phyloP scores from a whole-genome alignment of 2,113 vertebrate genomes.

The Astatotilapia flaviijosephi region DNA sequence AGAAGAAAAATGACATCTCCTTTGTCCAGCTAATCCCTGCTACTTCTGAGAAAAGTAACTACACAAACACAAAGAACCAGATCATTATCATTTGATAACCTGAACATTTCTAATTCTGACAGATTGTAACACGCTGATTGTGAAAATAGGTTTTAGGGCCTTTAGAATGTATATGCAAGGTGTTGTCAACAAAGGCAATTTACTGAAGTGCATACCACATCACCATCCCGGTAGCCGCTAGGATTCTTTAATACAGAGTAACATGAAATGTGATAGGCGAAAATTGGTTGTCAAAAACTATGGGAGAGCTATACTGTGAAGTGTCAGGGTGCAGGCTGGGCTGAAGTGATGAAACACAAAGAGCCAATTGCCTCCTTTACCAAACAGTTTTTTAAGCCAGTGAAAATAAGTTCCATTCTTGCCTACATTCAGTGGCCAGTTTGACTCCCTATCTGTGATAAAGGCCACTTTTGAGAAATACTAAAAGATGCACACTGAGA shows the following conservation, averaged over 20 bases:
- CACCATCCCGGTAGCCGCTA: background rate
- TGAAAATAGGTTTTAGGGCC: background rate
- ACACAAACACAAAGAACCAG: background rate
- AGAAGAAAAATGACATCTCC: background rate
- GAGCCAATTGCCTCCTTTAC: background rate
- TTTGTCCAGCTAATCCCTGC: background rate
- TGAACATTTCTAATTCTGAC: background rate
- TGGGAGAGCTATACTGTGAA: background rate
- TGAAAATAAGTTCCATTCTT: background rate
- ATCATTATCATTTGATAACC: background rate
- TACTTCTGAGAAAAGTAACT: background rate
- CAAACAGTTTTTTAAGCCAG: background rate
- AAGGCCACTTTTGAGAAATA: background rate
- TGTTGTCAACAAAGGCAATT: background rate
- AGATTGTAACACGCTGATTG: background rate
- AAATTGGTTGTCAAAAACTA: slow-evolving; percentile 34
- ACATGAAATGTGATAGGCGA: slow-evolving; percentile 30
- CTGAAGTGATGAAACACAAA: slow-evolving; percentile 10
- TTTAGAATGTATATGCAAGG: background rate
- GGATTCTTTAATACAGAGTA: background rate
- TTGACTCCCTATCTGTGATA: background rate
- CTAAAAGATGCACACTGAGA: background rate
- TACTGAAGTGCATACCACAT: background rate
- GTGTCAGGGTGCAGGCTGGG: background rate
- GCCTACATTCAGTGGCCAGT: background rate